Evolutionary conservation across 1,140 invertebrate species (phyloP).

Genomic region (Anastatus disparis): DNA sequence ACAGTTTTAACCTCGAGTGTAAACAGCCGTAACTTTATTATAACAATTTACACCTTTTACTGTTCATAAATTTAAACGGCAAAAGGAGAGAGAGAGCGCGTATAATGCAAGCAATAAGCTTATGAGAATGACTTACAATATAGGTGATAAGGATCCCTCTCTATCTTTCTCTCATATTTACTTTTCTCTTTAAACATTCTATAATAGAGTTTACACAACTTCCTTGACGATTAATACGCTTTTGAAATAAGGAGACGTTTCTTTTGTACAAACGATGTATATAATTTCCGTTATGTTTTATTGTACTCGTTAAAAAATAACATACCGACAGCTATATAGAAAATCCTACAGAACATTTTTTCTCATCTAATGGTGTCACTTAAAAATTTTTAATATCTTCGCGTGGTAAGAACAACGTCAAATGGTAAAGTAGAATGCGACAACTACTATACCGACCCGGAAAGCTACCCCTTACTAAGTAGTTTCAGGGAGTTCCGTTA

Average conservation of each 20-base stretch:
- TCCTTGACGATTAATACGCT: conserved; percentile 23
- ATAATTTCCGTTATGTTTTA: not conserved
- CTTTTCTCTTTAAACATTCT: too few species aligned
- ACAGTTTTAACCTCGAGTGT: conserved; percentile 30
- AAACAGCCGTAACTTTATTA: conserved; percentile 52
- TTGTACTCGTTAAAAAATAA: not conserved
- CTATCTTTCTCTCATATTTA: not conserved
- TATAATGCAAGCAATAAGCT: conserved; percentile 40
- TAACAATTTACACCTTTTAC: conserved; percentile 62
- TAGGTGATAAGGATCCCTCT: conserved; percentile 25
- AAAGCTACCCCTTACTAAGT: not conserved
- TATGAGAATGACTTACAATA: conserved; percentile 34
- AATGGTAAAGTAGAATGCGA: conserved; percentile 18
- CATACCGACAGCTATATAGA: not conserved
- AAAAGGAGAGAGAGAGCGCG: conserved; percentile 47
- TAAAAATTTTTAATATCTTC: too few species aligned
- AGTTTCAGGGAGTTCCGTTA: conserved; percentile 2
- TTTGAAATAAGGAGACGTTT: conserved; percentile 9
- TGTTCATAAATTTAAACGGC: conserved; percentile 58
- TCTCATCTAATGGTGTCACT: too few species aligned
- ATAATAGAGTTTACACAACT: conserved; percentile 8
- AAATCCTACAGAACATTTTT: not conserved
- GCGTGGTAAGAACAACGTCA: not conserved
- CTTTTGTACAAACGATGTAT: conserved; percentile 21
- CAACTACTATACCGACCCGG: not conserved